Conservation (phyloP, 2,797 vertebrate genomes). For the Siniperca undulata region DNA sequence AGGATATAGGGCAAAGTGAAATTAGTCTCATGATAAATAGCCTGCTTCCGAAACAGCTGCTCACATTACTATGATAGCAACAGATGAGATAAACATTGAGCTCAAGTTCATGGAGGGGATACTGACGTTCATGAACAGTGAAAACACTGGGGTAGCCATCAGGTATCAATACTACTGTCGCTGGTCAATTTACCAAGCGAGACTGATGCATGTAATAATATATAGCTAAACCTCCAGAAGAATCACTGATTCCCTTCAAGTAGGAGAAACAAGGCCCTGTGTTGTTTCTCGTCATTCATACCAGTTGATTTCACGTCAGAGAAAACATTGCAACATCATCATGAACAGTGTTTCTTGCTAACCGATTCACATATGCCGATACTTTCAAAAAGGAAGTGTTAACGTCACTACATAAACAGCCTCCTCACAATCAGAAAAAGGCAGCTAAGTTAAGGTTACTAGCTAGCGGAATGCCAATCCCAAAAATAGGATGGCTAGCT, state of each 20-base stretch:
- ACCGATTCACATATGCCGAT: conserved; percentile 2
- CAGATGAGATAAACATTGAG: conserved; percentile 48
- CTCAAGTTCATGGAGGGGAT: conserved; percentile 41
- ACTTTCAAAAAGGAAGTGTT: neutral
- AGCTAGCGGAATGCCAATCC: conserved; percentile 78
- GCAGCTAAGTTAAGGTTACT: conserved; percentile 60
- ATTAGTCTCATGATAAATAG: neutral
- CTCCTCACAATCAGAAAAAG: conserved; percentile 16
- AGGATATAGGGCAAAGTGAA: neutral
- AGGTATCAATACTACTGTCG: neutral
- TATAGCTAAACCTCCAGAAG: neutral
- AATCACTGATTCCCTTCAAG: conserved; percentile 37
- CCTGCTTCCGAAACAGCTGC: conserved; percentile 15
- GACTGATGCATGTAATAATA: neutral
- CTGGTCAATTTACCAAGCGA: neutral
- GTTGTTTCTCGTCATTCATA: conserved; percentile 72
- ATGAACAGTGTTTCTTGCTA: conserved; percentile 20
- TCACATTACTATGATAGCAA: conserved; percentile 43
- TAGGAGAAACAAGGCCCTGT: conserved; percentile 57
- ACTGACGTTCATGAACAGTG: neutral
- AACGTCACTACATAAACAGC: neutral
- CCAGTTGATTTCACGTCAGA: conserved; percentile 68
- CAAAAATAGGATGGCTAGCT: conserved; percentile 80
- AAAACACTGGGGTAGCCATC: neutral
- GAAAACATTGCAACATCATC: conserved; percentile 69